A percentile compares a stretch with the other conserved stretches of the same genome.
Evolutionary conservation across 2,113 vertebrate species (phyloP).

Genomic region (Dipodomys spectabilis): DNA sequence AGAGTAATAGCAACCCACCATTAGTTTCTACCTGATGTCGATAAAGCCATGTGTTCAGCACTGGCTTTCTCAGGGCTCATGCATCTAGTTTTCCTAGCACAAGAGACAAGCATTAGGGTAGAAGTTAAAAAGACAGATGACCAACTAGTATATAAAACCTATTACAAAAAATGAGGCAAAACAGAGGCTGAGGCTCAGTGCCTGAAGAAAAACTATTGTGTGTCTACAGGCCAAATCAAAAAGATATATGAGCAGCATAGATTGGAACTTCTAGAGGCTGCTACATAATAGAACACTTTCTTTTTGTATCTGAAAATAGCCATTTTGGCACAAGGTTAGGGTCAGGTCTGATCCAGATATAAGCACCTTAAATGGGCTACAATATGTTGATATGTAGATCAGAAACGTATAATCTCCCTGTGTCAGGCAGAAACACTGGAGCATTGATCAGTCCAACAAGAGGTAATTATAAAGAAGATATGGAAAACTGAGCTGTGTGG

Average conservation of each 20-base stretch:
- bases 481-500: background rate
- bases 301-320: background rate
- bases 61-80: background rate
- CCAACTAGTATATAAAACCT: background rate
- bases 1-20: background rate
- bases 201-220: background rate
- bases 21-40: background rate
- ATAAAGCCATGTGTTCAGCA: background rate
- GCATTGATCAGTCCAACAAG: background rate
- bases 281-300: background rate
- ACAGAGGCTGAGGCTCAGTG: no score
- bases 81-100: background rate
- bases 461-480: background rate
- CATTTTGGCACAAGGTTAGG: background rate
- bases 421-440: background rate
- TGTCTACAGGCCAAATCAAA: background rate
- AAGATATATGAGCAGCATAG: background rate
- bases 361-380: background rate
- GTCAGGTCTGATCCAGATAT: background rate
- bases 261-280: background rate
- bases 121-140: slow-evolving; percentile 9
- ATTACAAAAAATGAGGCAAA: background rate
- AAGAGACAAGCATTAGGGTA: background rate
- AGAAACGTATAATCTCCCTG: background rate
- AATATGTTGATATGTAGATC: background rate